Percentiles rank a stretch among this genome's conserved stretches.
Evolutionary conservation across 2,797 vertebrate genomes (phyloP).

Genomic region (Micrastur ruficollis): DNA sequence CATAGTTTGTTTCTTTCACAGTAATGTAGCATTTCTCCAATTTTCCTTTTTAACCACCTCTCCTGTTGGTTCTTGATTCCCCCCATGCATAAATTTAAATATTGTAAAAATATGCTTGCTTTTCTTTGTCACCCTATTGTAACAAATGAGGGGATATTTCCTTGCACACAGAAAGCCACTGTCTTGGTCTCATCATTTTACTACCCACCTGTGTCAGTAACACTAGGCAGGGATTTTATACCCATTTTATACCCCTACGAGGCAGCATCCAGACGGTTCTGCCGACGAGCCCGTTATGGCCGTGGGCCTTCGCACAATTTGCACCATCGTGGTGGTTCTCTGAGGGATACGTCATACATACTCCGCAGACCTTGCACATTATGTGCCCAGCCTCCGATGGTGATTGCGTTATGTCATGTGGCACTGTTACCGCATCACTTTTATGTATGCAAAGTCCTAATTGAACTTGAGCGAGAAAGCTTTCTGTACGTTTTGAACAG

Average conservation of each 20-base stretch:
- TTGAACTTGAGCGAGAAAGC: background rate
- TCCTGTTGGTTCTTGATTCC: background rate
- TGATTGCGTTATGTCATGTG: background rate
- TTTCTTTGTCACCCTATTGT: background rate
- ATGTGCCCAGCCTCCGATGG: background rate
- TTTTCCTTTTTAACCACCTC: background rate
- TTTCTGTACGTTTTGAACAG: background rate
- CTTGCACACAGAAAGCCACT: background rate
- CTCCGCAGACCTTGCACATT: background rate
- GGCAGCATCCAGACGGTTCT: background rate
- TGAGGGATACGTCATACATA: fast-evolving
- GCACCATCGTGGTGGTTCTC: background rate
- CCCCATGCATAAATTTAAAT: background rate
- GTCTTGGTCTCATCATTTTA: background rate
- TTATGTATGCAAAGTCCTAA: background rate
- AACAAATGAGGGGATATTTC: background rate
- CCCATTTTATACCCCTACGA: no score
- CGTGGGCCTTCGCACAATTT: background rate
- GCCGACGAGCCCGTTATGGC: fast-evolving
- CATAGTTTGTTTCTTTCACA: background rate
- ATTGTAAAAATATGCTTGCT: background rate
- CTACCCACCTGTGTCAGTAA: background rate
- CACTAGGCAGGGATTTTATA: background rate
- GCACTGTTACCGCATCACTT: background rate
- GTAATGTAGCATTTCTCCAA: background rate